Evolutionary conservation across 2,888 invertebrate genomes (phyloP), one percentile per base, ranked within the genome.

Genomic region (Agonopterix heracliana): DNA sequence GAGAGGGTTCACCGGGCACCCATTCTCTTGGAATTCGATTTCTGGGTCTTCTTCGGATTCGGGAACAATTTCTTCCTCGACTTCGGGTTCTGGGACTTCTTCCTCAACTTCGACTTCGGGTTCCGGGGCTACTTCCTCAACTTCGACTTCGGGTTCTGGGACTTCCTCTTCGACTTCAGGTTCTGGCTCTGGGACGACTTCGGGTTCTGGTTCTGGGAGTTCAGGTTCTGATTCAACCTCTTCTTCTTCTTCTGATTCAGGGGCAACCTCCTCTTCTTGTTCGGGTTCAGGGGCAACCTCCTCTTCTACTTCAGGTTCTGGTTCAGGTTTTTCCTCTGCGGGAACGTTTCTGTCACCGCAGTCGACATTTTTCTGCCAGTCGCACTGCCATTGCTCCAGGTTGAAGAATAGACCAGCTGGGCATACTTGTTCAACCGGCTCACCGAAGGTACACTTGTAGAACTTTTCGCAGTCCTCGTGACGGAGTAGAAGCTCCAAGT

Each of bases 391-490:
- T 10, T 69, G 82, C 10, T 84, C 77, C 4, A 89, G 71, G 48
- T 91, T 90, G 72, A 92, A 93, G 44, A 89, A 78, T 0, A 93
- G 78, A 10, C 87, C 89, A 0, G 70, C 59, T 0, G 90, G 90
- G 58, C 93, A 93, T 0, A 66, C 63, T 63, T 90, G 89, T 58
- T 91, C 91, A 1, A 91, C 71, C 0, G 90, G 92, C 0, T 81
- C 58, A 3, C 91, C 93, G 54, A 90, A 90, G 73, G 92, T 91
- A 64, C 93, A 93, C 63, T 92, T 92, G 48, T 93, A 85, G 70
- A 91, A 93, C 64, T 90, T 92, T 50, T 90, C 80, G 64, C 93
- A 93, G 47, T 89, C 83, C 1, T 78, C 82, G 45, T 87, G 86
- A 14, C 88, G 89, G 0, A 92, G 82, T 49, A 92, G 90, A 66